These are phyloP conservation scores for Tonatia bakeri DNA, from an alignment of 2,113 vertebrate species.

Conservation along the genomic window DNA sequence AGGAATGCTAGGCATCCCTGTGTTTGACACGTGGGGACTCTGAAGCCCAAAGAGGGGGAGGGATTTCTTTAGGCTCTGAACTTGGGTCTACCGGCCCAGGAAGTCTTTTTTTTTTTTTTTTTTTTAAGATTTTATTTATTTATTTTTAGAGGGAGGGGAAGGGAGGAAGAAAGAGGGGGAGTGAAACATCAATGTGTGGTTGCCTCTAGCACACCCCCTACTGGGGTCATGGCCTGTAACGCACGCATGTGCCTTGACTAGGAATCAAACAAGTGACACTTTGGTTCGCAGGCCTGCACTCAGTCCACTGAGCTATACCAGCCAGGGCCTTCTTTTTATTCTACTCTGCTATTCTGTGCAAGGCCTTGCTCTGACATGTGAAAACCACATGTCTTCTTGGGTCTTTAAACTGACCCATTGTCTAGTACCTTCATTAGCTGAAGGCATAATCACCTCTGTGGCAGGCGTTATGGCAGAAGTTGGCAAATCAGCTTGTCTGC, in stretches of 20 bases:
- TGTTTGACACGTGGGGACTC: fast-evolving
- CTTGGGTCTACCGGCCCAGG: neutral
- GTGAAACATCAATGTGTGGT: too few species aligned
- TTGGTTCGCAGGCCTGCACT: too few species aligned
- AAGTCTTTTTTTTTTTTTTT: neutral
- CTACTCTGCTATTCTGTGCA: neutral
- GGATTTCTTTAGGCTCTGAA: neutral
- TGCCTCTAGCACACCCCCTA: too few species aligned
- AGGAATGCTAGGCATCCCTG: neutral
- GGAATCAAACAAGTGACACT: too few species aligned
- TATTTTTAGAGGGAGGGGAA: too few species aligned
- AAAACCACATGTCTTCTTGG: neutral
- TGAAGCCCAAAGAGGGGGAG: neutral
- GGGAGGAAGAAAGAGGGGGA: too few species aligned
- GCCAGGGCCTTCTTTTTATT: too few species aligned
- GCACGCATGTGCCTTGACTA: too few species aligned
- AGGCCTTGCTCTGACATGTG: neutral
- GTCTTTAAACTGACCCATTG: neutral
- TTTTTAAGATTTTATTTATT: too few species aligned
- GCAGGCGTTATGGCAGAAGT: neutral
- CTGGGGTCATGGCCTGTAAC: too few species aligned
- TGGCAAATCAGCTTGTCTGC: neutral
- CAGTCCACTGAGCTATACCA: too few species aligned
- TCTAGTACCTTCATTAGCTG: neutral
- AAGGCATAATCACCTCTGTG: fast-evolving